Base-by-base conservation (phyloP, 2,113 vertebrate genomes). In the Clarias magur region DNA sequence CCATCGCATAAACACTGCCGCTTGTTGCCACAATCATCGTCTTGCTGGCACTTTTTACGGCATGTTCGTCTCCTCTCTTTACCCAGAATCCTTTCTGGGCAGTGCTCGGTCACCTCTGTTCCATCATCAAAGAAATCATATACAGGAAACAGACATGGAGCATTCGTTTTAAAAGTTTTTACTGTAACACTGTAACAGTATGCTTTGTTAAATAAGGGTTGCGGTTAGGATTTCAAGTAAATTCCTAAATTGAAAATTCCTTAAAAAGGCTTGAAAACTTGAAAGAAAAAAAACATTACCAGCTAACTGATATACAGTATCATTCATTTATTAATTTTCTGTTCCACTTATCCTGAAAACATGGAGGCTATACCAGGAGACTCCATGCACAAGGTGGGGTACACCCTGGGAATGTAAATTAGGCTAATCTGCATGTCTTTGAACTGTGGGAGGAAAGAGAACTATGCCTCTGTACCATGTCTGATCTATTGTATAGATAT, bases 1-100 rank as follows among this genome's bases (percentile, higher is more conserved):
- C 95, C 96, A 11, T 97, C 95, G 62, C 96, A 97, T 82, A 95
- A 90, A 90, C 96, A 96, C 89, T 93, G 94, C 1, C 94, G 94
- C 82, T 92, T 95, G 90, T 79, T 93, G 34, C 92, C 93, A 87
- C 96, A 96, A 85, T 94, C 94, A 23, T 25, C 86, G 88, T 95
- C 95, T 12, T 87, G 53, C 30, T 87, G 91, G 89, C 95, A 97
- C 68, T 94, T 90, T 65, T 92, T 95, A 10, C 94, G 94, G 85
- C 96, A 97, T 13, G 85, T 90, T 85, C 93, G 93, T 84, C 89
- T 93, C 34, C 90, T 88, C 79, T 95, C 94, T 17, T 93, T 91
- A 85, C 90, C 93, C 89, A 94, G 88, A 34, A 94, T 92, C 88
- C 95, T 93, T 80, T 95, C 93, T 4, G 93, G 89, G 88, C 95